Conservation (phyloP, 2,888 invertebrate genomes). For the Drosophila subquinaria region DNA sequence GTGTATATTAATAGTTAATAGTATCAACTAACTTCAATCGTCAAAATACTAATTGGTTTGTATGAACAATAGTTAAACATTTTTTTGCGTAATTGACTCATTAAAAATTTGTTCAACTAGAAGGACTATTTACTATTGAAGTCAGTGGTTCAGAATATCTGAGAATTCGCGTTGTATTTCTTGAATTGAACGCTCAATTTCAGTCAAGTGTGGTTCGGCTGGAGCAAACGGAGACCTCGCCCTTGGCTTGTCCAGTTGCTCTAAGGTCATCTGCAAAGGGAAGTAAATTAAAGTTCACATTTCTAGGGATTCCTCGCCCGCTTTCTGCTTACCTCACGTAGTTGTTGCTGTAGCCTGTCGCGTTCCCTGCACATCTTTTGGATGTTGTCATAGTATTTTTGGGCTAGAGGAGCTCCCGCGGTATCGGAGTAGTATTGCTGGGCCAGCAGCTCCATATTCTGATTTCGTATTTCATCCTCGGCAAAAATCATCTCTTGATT, state of each 20-base stretch:
- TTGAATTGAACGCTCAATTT: slow-evolving; percentile 64
- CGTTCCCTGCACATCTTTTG: slow-evolving; percentile 63
- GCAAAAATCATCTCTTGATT: slow-evolving; percentile 83
- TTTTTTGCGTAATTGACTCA: slow-evolving; percentile 12
- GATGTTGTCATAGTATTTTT: slow-evolving; percentile 73
- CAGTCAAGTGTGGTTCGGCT: slow-evolving; percentile 26
- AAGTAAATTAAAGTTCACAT: neutral
- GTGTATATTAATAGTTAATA: neutral
- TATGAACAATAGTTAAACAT: slow-evolving; percentile 8
- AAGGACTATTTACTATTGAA: slow-evolving; percentile 20
- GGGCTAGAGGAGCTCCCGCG: slow-evolving; percentile 55
- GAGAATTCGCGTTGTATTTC: slow-evolving; percentile 68
- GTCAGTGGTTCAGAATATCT: slow-evolving; percentile 47
- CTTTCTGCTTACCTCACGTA: slow-evolving; percentile 62
- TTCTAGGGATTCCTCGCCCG: too few relatives aligned
- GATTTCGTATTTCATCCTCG: slow-evolving; percentile 83
- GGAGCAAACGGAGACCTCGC: neutral
- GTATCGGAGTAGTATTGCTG: slow-evolving; percentile 58
- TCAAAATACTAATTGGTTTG: neutral
- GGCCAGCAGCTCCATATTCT: slow-evolving; percentile 79
- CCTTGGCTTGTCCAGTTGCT: slow-evolving; percentile 24
- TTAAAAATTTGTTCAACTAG: slow-evolving; percentile 2
- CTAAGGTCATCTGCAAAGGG: slow-evolving; percentile 63
- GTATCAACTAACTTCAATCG: neutral
- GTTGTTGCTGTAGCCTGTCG: slow-evolving; percentile 54